These are phyloP conservation scores for Trissonchulus sp. DNA, from an alignment of 2,888 invertebrate genomes.

Conservation along the genomic window DNA sequence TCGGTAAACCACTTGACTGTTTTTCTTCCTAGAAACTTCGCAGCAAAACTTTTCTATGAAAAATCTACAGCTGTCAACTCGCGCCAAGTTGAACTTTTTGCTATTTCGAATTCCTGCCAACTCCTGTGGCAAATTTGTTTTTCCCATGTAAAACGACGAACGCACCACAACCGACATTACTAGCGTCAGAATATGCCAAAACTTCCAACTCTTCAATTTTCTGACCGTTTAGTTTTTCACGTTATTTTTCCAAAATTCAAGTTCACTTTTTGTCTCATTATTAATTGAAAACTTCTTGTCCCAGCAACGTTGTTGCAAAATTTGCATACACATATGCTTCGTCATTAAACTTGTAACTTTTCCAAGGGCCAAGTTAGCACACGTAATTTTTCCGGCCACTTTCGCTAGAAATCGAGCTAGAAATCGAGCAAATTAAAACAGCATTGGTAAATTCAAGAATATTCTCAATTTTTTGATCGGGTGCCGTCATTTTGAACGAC, in stretches of 20 bases:
- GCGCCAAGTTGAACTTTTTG: background rate
- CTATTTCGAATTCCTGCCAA: background rate
- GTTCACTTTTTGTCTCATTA: background rate
- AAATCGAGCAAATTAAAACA: background rate
- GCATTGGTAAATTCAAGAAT: background rate
- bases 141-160: background rate
- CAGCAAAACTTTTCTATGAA: background rate
- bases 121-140: background rate
- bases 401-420: background rate
- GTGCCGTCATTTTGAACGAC: background rate
- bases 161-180: background rate
- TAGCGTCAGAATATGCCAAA: constrained; percentile 1
- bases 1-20: constrained; percentile 2
- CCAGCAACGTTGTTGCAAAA: background rate
- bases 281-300: background rate
- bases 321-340: background rate
- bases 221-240: background rate
- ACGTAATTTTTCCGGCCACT: background rate
- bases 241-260: background rate
- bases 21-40: background rate
- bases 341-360: background rate
- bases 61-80: background rate
- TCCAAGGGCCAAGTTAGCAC: background rate
- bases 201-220: background rate
- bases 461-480: background rate